Base-by-base conservation (phyloP, 2,797 vertebrate genomes). In the Hypotaenidia philippensis region DNA sequence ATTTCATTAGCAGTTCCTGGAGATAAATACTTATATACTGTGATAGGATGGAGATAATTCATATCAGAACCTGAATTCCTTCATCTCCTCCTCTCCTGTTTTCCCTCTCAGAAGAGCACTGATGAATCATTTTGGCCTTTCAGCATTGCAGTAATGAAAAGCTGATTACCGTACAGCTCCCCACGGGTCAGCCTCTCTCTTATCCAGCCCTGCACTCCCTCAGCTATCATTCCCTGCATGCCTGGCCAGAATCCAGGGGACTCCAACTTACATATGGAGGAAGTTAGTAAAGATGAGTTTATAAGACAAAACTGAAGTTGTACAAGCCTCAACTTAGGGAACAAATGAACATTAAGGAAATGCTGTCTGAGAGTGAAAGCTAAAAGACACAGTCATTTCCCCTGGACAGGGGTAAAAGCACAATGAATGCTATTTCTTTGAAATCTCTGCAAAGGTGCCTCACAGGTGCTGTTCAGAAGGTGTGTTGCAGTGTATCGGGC, bases 91-190 rank as follows among this genome's bases (percentile, higher is more conserved):
- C 25, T 76, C 36, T 65, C 23, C 44, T 49, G 19, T 91, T 95
- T 88, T 81, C 6, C 20, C 25, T 40, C 87, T 83, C n/a, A 22
- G 55, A 76, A 40, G 59, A 75, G 44, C 38, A 31, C 60, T 89
- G 45, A 79, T 71, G 45, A 93, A 55, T 89, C 68, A 45, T 52
- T 89, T 66, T 57, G 78, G 75, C 64, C 86, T 92, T 96, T 90
- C 34, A 93, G 86, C 41, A 57, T 21, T 11, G 36, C 53, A 40
- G 29, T 87, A 83, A 89, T 75, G 75, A 87, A 80, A 94, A 83
- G 38, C 68, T 95, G 74, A 84, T 94, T 90, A 79, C 44, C 0
- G 12, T 32, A 38, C 25, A 82, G 44, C 36, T 89, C 83, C 91
- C 83, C 66, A 36, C 0, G 7, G 71, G 45, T 84, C 66, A 64